Conservation (phyloP, 1,140 invertebrate genomes). For the Saccostrea echinata region DNA sequence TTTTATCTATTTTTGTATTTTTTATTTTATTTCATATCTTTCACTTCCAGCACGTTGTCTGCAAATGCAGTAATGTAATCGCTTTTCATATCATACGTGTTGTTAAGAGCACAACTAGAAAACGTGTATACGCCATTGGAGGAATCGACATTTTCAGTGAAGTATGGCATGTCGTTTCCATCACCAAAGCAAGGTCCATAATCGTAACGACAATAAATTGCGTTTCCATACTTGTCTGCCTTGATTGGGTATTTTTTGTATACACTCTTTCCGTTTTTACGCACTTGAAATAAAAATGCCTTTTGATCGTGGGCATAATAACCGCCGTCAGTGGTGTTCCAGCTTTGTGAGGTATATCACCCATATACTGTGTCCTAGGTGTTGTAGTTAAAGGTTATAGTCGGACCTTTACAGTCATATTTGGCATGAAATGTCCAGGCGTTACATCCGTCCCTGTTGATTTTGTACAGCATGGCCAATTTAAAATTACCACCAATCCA, state of each 20-base stretch:
- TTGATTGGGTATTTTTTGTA: not conserved
- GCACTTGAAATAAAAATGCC: not conserved
- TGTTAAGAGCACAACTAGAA: not conserved
- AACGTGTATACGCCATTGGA: not conserved
- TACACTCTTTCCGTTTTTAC: not conserved
- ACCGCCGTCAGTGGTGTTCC: not conserved
- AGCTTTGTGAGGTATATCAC: slow-evolving; percentile 8
- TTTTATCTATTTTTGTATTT: too few species aligned
- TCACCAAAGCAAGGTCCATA: not conserved
- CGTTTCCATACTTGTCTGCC: not conserved
- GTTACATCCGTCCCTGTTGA: slow-evolving; percentile 9
- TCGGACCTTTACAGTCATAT: not conserved
- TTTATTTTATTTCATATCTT: not conserved
- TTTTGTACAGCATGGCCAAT: slow-evolving; percentile 33
- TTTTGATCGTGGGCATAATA: not conserved
- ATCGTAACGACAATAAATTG: not conserved
- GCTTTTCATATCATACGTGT: not conserved
- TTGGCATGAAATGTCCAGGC: slow-evolving; percentile 6
- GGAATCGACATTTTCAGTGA: not conserved
- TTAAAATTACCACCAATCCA: not conserved
- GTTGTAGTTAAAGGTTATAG: slow-evolving; percentile 39
- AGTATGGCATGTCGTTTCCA: not conserved
- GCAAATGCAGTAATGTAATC: not conserved
- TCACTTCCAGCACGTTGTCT: not conserved
- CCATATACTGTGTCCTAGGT: slow-evolving; percentile 2